Evolutionary conservation across 1,140 invertebrate genomes (phyloP), one percentile per base, ranked within the genome.

Genomic region (Phenacoccus solenopsis): DNA sequence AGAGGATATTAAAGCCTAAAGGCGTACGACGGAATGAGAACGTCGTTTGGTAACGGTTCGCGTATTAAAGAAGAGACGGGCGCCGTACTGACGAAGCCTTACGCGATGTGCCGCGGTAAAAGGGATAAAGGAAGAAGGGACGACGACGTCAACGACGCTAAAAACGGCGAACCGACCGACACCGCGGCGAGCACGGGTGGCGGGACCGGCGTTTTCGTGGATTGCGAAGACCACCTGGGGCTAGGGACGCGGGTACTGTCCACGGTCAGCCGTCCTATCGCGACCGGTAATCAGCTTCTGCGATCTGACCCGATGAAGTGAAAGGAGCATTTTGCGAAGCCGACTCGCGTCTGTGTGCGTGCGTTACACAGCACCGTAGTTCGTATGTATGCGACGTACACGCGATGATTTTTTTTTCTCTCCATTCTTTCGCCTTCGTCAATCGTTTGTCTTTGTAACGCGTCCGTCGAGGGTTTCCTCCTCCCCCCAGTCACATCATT

Each of bases 1-100:
- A 64, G 59, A 64, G 59, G 59, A 64, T 64, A 64, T 64, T 64
- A 64, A 64, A 64, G 59, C 59, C 59, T 64, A 64, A 64, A 64
- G 59, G 59, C 59, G 59, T 64, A 64, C 59, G 59, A 64, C 59
- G 59, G 59, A 64, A 64, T 64, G 59, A 64, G 59, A 64, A 64
- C 59, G 59, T 64, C 59, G 59, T 64, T 64, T 64, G 59, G 59
- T 64, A 64, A 64, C 59, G 59, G 59, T 64, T 64, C 59, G 59
- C 59, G 21, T 64, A 64, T 25, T 24, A 64, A 64, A 27, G 25
- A 64, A 64, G 59, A 24, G 25, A 27, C 59, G 59, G 59, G 59
- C 59, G 59, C 59, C 59, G 59, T 64, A 64, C 59, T 64, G 59
- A 64, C 59, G 59, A 64, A 64, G 59, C 59, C 59, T 64, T 64